A percentile compares a stretch with the other conserved stretches of the same genome.
phyloP scores from a whole-genome alignment of 2,797 vertebrate genomes.

The Sebastolobus alascanus region DNA sequence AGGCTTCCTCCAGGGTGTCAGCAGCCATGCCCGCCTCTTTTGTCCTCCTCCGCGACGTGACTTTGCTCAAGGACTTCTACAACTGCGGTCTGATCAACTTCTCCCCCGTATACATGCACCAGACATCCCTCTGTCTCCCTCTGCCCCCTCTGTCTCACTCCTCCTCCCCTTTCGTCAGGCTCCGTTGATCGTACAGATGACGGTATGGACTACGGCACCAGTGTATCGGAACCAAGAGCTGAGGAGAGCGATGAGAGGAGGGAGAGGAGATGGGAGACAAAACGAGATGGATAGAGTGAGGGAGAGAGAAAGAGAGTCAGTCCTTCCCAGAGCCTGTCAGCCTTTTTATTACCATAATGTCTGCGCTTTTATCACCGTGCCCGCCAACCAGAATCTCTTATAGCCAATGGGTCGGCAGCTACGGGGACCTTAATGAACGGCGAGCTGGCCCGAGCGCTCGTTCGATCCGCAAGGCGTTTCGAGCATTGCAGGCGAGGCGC shows the following conservation, averaged over 20 bases:
- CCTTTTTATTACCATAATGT: slow-evolving; percentile 73
- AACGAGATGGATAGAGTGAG: slow-evolving; percentile 60
- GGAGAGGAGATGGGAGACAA: slow-evolving; percentile 53
- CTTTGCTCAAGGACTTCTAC: slow-evolving; percentile 79
- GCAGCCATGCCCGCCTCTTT: slow-evolving; percentile 33
- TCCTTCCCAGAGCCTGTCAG: slow-evolving; percentile 58
- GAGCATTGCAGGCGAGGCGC: slow-evolving; percentile 8
- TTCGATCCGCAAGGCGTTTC: slow-evolving; percentile 50
- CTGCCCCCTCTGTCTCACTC: slow-evolving; percentile 47
- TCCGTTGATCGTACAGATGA: slow-evolving; percentile 72
- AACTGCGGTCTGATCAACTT: slow-evolving; percentile 65
- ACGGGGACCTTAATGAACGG: slow-evolving; percentile 51
- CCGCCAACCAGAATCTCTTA: slow-evolving; percentile 60
- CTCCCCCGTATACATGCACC: slow-evolving; percentile 33
- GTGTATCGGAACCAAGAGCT: slow-evolving; percentile 66
- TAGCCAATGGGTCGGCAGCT: slow-evolving; percentile 57
- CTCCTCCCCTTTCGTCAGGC: slow-evolving; percentile 69
- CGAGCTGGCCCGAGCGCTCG: slow-evolving; percentile 35
- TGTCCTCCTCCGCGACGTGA: slow-evolving; percentile 54
- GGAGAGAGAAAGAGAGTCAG: slow-evolving; percentile 40
- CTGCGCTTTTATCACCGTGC: slow-evolving; percentile 69
- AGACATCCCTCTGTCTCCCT: slow-evolving; percentile 52
- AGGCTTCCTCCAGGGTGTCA: slow-evolving; percentile 47
- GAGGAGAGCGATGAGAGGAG: slow-evolving; percentile 53
- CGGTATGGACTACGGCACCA: slow-evolving; percentile 62